Conservation (phyloP, 2,113 vertebrate species). For the Tyto alba region DNA sequence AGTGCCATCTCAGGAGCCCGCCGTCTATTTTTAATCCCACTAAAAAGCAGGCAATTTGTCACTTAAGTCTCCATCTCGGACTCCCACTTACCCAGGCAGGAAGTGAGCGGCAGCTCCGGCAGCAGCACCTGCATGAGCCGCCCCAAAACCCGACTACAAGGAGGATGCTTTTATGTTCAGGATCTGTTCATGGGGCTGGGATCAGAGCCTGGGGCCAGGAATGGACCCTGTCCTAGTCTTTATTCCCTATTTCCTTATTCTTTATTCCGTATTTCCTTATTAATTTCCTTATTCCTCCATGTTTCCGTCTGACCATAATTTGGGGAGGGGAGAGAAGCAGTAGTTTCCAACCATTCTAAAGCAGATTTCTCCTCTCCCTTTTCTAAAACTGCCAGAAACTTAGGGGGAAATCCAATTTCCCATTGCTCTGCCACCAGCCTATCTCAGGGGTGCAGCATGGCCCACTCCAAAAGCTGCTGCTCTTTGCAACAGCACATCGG, state of each 20-base stretch:
- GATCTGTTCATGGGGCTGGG: neutral
- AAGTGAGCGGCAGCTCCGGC: neutral
- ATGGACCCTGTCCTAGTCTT: neutral
- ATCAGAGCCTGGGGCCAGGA: neutral
- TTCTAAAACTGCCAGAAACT: neutral
- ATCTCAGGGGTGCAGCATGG: neutral
- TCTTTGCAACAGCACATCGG: neutral
- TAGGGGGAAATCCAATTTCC: neutral
- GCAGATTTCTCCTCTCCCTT: neutral
- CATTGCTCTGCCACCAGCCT: too few species aligned
- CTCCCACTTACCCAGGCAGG: neutral
- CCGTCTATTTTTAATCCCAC: neutral
- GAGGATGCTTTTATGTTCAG: neutral
- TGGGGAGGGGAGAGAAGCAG: neutral
- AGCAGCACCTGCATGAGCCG: neutral
- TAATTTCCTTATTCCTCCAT: neutral
- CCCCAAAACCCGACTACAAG: neutral
- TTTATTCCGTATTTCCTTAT: neutral
- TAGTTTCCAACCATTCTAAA: neutral
- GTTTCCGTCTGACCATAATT: neutral
- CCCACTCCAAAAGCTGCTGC: neutral
- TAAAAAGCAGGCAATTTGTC: constrained; percentile 20
- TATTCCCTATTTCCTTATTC: neutral
- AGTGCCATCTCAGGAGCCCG: neutral
- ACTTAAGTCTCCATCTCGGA: neutral